Conservation (phyloP, 2,797 vertebrate genomes). For the Poeciliopsis infans region DNA sequence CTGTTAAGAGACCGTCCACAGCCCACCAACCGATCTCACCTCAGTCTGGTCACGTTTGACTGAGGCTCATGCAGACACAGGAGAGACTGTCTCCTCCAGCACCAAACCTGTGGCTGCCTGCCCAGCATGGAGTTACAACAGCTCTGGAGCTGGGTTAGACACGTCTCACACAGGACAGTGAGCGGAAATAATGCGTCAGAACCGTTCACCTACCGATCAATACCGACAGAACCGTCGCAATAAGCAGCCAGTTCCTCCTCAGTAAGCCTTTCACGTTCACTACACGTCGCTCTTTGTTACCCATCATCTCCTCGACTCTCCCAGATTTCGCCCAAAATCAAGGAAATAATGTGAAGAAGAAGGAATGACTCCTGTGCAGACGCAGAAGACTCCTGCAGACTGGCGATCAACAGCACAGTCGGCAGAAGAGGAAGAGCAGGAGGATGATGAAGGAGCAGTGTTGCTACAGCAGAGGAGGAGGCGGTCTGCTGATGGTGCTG, state of each 20-base stretch:
- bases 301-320: constrained; percentile 77
- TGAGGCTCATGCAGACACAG: constrained; percentile 57
- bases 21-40: constrained; percentile 43
- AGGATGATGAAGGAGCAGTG: constrained; percentile 15
- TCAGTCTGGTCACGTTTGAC: constrained; percentile 78
- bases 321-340: constrained; percentile 6
- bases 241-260: constrained; percentile 91
- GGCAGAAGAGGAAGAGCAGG: background rate
- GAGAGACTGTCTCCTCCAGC: constrained; percentile 8
- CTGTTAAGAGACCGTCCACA: background rate
- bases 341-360: background rate
- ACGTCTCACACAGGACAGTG: background rate
- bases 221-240: constrained; percentile 89
- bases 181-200: background rate
- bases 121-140: background rate
- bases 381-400: constrained; percentile 39
- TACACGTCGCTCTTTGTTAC: constrained; percentile 78
- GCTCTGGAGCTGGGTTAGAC: background rate
- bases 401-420: constrained; percentile 44
- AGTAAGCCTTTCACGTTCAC: constrained; percentile 80
- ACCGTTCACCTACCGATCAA: constrained; percentile 85
- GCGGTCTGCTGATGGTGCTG: constrained; percentile 53
- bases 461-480: constrained; percentile 58
- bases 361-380: constrained; percentile 36
- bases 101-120: background rate